phyloP scores from a whole-genome alignment of 2,888 invertebrate species.

The Agrotis segetum region DNA sequence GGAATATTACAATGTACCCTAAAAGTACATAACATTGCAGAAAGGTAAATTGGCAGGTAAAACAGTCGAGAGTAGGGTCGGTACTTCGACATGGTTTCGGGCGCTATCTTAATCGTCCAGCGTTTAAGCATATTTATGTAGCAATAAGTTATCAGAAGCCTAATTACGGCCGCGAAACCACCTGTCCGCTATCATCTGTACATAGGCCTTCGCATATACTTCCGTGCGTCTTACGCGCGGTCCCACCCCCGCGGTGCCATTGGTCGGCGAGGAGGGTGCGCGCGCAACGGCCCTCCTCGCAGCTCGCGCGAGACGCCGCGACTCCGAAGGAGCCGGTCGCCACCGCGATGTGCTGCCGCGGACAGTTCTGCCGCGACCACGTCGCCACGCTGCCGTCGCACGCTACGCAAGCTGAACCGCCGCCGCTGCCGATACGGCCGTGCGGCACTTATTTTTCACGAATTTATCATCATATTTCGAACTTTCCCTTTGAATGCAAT shows the following conservation, averaged over 20 bases:
- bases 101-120: conserved; percentile 87
- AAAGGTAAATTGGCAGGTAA: conserved; percentile 75
- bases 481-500: conserved; percentile 38
- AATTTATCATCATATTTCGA: conserved; percentile 36
- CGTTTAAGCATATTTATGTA: conserved; percentile 88
- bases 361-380: conserved; percentile 85
- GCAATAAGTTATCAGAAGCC: conserved; percentile 89
- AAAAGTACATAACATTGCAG: conserved; percentile 74
- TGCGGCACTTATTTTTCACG: conserved; percentile 63
- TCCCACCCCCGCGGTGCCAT: conserved; percentile 86
- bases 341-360: conserved; percentile 82
- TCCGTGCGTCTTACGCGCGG: conserved; percentile 90
- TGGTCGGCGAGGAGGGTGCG: conserved; percentile 83
- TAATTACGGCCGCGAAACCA: conserved; percentile 90
- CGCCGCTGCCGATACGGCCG: conserved; percentile 59
- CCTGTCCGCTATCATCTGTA: conserved; percentile 91
- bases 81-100: conserved; percentile 75
- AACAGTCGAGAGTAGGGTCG: conserved; percentile 73
- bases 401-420: conserved; percentile 49
- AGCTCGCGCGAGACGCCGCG: conserved; percentile 81
- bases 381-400: conserved; percentile 76
- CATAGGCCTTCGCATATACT: conserved; percentile 91
- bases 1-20: conserved; percentile 73
- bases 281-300: conserved; percentile 89
- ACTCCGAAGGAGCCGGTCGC: conserved; percentile 86